Evolutionary conservation across 2,797 vertebrate species (phyloP), one percentile per base, ranked within the genome.

Genomic region (Lagodon rhomboides): DNA sequence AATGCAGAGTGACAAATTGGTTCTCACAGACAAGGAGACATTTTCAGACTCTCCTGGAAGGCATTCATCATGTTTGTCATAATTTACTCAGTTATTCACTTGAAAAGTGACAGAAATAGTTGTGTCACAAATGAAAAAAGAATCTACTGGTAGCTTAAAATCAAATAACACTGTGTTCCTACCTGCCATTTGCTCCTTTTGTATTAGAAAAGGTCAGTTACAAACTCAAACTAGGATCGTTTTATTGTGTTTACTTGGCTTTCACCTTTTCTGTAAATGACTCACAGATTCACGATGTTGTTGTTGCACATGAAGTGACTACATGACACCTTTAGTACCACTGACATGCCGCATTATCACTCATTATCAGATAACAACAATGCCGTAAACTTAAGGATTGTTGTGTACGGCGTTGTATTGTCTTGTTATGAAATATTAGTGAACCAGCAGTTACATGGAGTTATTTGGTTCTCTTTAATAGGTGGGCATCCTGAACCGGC

Each of bases 401-500:
- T 41, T 34, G 15, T 75, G 12, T 27, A 8, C 8, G 64, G 71
- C 12, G 54, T 49, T 58, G 1, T 5, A 22, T 43, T 58, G 8
- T 22, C 13, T 50, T 55, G 8, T 50, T 63, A 34, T 30, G 1
- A 56, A 67, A 47, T 17, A 3, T 10, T 3, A 55, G 1, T 17
- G 6, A 46, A 51, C 2, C 3, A n/a, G 3, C 0, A 7, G 2
- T 77, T 23, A 38, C 23, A 55, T 49, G 12, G 7, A 13, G 4
- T 65, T 65, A 6, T 46, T 25, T 62, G 7, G 79, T 53, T 53
- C 10, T 69, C 41, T 72, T 80, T 25, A 18, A 23, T 60, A 99
- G 95, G 98, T 99, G 80, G 98, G 98, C 91, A 99, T 99, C 85
- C 93, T 99, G 86, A 99, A 99, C 82, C 95, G 98, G 12, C 93